A percentile compares a stretch with the other conserved stretches of the same genome.
These are phyloP conservation scores for Syndactyla subalaris DNA, from an alignment of 2,797 vertebrate species.

Conservation along the genomic window DNA sequence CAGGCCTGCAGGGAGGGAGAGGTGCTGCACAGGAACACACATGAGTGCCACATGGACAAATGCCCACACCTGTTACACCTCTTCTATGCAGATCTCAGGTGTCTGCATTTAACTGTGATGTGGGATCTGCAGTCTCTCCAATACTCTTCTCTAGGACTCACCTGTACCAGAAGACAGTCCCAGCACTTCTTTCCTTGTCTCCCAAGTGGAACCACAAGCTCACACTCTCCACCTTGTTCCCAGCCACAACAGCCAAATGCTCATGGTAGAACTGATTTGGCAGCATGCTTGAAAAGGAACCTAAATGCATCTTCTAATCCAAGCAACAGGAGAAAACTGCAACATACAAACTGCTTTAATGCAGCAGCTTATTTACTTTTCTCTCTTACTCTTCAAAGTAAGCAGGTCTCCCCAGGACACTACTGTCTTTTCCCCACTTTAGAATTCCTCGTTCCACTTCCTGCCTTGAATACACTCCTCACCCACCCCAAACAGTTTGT, in stretches of 20 bases:
- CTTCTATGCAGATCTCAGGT: background rate
- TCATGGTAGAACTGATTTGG: background rate
- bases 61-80: accelerated
- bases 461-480: background rate
- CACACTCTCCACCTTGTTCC: background rate
- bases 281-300: background rate
- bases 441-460: background rate
- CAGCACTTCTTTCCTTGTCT: background rate
- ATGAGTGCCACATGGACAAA: background rate
- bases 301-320: background rate
- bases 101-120: background rate
- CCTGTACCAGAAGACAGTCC: background rate
- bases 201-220: background rate
- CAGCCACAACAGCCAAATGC: background rate
- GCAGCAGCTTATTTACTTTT: background rate
- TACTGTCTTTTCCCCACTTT: background rate
- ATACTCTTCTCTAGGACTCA: background rate
- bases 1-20: background rate
- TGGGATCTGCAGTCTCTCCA: background rate
- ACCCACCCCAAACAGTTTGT: background rate
- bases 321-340: background rate
- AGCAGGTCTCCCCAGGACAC: background rate
- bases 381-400: background rate
- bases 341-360: background rate
- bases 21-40: background rate